phyloP scores from a whole-genome alignment of 2,797 vertebrate species.

The Trichosurus vulpecula region DNA sequence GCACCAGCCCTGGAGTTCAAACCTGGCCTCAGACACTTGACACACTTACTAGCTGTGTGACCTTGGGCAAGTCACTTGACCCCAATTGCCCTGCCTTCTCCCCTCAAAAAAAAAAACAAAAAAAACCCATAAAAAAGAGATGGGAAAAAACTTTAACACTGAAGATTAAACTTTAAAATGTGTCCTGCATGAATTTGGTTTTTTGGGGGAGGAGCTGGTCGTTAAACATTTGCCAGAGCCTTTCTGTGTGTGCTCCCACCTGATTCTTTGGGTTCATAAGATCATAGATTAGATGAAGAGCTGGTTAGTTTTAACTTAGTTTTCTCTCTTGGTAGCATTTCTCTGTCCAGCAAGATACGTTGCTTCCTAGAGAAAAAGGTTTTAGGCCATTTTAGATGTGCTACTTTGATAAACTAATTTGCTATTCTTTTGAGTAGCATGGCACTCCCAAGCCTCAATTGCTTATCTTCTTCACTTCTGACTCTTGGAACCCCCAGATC shows the following conservation, averaged over 20 bases:
- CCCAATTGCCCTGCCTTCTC: no score
- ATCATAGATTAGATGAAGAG: background rate
- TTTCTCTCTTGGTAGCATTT: slow-evolving; percentile 7
- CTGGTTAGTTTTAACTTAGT: background rate
- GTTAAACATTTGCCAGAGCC: background rate
- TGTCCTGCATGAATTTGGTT: background rate
- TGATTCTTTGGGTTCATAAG: background rate
- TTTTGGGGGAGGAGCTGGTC: background rate
- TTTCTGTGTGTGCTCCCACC: background rate
- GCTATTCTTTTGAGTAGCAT: background rate
- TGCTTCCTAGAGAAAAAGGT: slow-evolving; percentile 32
- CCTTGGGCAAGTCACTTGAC: no score
- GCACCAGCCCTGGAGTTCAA: no score
- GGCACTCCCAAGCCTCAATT: background rate
- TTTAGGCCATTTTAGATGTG: background rate
- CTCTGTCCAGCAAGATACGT: slow-evolving; percentile 19
- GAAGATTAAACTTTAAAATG: background rate
- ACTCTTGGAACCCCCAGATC: background rate
- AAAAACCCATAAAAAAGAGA: background rate
- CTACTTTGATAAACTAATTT: background rate
- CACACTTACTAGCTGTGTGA: no score
- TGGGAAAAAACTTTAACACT: background rate
- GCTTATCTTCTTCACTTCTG: background rate
- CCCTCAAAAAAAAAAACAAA: no score
- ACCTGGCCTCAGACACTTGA: no score